Evolutionary conservation across 2,113 vertebrate genomes (phyloP).

Genomic region (Eretmochelys imbricata): DNA sequence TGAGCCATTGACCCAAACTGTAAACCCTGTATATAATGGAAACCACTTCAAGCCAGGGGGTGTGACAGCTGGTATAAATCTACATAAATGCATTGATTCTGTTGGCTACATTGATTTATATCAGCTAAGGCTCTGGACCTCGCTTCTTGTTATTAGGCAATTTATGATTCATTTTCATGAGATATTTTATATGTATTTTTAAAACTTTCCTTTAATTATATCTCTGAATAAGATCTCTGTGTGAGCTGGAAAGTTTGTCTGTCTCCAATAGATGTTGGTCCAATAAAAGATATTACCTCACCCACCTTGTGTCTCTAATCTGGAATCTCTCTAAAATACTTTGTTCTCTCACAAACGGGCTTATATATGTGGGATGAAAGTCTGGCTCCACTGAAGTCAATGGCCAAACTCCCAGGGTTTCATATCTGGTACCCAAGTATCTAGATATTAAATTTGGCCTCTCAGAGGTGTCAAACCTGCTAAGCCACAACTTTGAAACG

Average conservation of each 20-base stretch:
- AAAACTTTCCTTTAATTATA: not conserved
- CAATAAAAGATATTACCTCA: no score
- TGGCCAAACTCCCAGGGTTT: not conserved
- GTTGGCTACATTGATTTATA: no score
- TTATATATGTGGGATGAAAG: not conserved
- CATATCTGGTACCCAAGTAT: not conserved
- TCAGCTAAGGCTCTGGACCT: not conserved
- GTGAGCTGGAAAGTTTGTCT: no score
- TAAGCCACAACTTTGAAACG: not conserved
- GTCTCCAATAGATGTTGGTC: no score
- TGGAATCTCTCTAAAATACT: no score
- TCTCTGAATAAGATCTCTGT: no score
- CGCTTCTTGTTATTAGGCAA: not conserved
- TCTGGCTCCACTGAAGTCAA: not conserved
- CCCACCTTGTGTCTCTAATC: no score
- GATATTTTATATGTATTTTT: not conserved
- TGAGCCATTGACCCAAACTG: not conserved
- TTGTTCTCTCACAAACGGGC: no score
- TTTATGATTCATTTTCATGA: not conserved
- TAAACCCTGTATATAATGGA: no score
- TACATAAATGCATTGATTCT: no score
- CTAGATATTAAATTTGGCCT: fast-evolving
- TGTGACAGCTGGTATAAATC: no score
- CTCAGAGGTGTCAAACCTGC: not conserved
- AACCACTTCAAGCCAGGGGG: no score